Percentiles rank a stretch among this genome's conserved stretches.
phyloP scores from a whole-genome alignment of 1,140 invertebrate genomes.

The Drosophila persimilis region DNA sequence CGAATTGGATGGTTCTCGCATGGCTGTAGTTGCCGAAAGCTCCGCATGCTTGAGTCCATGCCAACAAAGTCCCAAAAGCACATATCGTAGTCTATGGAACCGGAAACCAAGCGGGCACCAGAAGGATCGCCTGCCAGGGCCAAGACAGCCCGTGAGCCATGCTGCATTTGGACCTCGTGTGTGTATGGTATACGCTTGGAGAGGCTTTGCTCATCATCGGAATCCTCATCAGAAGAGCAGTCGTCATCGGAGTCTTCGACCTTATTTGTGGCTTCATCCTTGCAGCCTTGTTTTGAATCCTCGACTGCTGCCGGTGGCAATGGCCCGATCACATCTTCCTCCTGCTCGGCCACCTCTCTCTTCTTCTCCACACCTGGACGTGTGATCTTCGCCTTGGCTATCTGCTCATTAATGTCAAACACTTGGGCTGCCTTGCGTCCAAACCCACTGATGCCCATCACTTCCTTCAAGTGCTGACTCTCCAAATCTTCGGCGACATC shows the following conservation, averaged over 20 bases:
- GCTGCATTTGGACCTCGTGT: constrained; percentile 92
- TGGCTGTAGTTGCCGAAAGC: constrained; percentile 95
- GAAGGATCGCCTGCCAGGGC: constrained; percentile 95
- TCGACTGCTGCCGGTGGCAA: constrained; percentile 34
- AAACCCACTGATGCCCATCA: constrained; percentile 91
- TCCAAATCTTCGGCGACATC: constrained; percentile 88
- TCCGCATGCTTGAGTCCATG: constrained; percentile 95
- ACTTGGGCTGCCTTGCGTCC: constrained; percentile 91
- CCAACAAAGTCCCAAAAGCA: constrained; percentile 99
- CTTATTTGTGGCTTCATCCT: constrained; percentile 16
- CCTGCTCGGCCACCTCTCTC: constrained; percentile 25
- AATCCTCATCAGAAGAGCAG: constrained; percentile 58
- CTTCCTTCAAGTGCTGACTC: constrained; percentile 86
- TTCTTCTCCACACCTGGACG: constrained; percentile 27
- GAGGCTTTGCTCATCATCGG: constrained; percentile 84
- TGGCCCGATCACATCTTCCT: constrained; percentile 72
- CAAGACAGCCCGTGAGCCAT: constrained; percentile 93
- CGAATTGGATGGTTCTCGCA: constrained; percentile 98
- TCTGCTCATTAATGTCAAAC: constrained; percentile 87
- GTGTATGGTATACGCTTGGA: constrained; percentile 89
- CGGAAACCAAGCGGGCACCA: constrained; percentile 95
- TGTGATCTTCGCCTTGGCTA: constrained; percentile 68
- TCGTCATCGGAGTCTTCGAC: constrained; percentile 50
- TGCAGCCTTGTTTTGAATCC: constrained; percentile 19
- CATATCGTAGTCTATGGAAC: constrained; percentile 97